Evolutionary conservation across 2,113 vertebrate species (phyloP).

Genomic region (Marmota monax): DNA sequence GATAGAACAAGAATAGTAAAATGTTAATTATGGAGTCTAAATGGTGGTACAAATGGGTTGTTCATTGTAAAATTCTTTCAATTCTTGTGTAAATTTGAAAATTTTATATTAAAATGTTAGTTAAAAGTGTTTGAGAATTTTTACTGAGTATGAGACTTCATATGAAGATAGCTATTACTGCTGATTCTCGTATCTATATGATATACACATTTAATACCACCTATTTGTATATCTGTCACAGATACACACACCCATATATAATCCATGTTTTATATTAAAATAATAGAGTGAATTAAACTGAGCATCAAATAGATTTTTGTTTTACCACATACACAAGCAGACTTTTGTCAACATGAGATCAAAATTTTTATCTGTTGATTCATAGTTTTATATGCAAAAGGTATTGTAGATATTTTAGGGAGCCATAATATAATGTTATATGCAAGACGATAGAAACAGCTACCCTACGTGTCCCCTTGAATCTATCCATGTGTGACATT

Average conservation of each 20-base stretch:
- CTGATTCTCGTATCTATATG: background rate
- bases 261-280: constrained; percentile 1
- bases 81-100: constrained; percentile 14
- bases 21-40: background rate
- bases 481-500: background rate
- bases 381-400: background rate
- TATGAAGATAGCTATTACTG: background rate
- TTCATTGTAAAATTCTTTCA: background rate
- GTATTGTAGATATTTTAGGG: background rate
- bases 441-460: background rate
- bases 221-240: background rate
- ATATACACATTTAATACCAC: background rate
- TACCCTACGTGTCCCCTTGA: background rate
- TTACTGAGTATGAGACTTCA: background rate
- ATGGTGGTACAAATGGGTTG: background rate
- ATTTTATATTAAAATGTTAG: background rate
- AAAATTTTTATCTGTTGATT: background rate
- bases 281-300: background rate
- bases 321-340: background rate
- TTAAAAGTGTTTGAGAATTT: background rate
- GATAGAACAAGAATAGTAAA: constrained; percentile 18
- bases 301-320: constrained; percentile 15
- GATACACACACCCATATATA: background rate
- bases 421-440: background rate
- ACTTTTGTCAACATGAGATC: background rate